phyloP scores from a whole-genome alignment of 2,888 invertebrate species.

The Brenthis ino region DNA sequence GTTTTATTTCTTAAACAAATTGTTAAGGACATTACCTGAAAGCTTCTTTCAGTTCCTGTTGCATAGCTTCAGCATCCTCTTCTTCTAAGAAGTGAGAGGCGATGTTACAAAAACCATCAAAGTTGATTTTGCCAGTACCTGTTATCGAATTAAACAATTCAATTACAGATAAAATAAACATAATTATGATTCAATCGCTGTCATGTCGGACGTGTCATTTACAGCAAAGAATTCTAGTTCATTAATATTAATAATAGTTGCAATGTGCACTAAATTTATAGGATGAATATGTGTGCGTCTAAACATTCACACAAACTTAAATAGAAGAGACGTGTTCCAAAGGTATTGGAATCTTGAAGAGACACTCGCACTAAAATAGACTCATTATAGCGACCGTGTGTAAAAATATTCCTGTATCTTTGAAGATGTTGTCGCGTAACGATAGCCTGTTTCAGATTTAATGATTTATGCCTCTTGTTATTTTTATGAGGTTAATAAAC shows the following conservation, averaged over 20 bases:
- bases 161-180: not conserved
- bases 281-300: slow-evolving; percentile 22
- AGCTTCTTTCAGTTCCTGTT: slow-evolving; percentile 98
- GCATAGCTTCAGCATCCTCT: slow-evolving; percentile 97
- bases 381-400: slow-evolving; percentile 62
- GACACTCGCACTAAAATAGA: slow-evolving; percentile 63
- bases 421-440: slow-evolving; percentile 56
- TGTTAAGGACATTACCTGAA: slow-evolving; percentile 85
- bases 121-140: slow-evolving; percentile 94
- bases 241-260: slow-evolving; percentile 13
- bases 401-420: slow-evolving; percentile 73
- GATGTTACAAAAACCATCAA: slow-evolving; percentile 96
- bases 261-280: slow-evolving; percentile 31
- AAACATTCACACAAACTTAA: slow-evolving; percentile 31
- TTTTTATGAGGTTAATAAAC: slow-evolving; percentile 40
- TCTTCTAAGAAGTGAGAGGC: slow-evolving; percentile 97
- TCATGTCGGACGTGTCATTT: not conserved
- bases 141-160: slow-evolving; percentile 44
- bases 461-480: slow-evolving; percentile 42
- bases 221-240: not conserved
- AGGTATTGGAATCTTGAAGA: slow-evolving; percentile 41
- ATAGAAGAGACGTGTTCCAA: slow-evolving; percentile 36
- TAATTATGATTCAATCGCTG: not conserved
- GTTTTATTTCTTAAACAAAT: too few species aligned
- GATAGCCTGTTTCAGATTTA: slow-evolving; percentile 39